phyloP scores from a whole-genome alignment of 2,888 invertebrate species.

The Orthosia gothica region DNA sequence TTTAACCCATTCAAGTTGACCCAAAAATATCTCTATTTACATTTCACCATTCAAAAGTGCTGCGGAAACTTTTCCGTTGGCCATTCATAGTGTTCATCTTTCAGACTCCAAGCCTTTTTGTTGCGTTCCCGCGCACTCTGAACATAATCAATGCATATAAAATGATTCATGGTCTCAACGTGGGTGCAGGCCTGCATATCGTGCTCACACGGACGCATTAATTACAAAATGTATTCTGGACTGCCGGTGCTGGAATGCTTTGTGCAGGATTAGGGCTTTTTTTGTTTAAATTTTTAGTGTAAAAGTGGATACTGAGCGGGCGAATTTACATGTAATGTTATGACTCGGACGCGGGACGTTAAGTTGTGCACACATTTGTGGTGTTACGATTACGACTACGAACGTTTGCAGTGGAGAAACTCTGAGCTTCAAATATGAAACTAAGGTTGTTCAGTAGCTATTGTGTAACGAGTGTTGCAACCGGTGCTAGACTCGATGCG shows the following conservation, averaged over 20 bases:
- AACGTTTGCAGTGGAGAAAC: conserved; percentile 1
- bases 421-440: conserved; percentile 20
- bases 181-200: conserved; percentile 71
- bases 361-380: too few relatives aligned
- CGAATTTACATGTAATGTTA: too few relatives aligned
- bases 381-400: too few relatives aligned
- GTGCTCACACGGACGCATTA: conserved; percentile 78
- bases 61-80: conserved; percentile 67
- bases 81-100: conserved; percentile 60
- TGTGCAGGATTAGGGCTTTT: conserved; percentile 56
- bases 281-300: too few relatives aligned
- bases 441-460: background rate
- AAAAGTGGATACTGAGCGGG: too few relatives aligned
- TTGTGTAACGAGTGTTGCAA: background rate
- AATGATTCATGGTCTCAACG: conserved; percentile 84
- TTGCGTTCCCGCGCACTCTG: conserved; percentile 70
- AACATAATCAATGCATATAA: conserved; percentile 85
- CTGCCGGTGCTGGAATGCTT: conserved; percentile 10
- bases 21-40: conserved; percentile 63
- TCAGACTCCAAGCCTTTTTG: conserved; percentile 68
- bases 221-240: conserved; percentile 78
- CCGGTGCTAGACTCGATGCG: background rate
- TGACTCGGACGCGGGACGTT: too few relatives aligned
- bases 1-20: conserved; percentile 63
- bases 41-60: conserved; percentile 62